Evolutionary conservation across 1,140 invertebrate species (phyloP), one percentile per base, ranked within the genome.

Genomic region (Bombus waltoni): DNA sequence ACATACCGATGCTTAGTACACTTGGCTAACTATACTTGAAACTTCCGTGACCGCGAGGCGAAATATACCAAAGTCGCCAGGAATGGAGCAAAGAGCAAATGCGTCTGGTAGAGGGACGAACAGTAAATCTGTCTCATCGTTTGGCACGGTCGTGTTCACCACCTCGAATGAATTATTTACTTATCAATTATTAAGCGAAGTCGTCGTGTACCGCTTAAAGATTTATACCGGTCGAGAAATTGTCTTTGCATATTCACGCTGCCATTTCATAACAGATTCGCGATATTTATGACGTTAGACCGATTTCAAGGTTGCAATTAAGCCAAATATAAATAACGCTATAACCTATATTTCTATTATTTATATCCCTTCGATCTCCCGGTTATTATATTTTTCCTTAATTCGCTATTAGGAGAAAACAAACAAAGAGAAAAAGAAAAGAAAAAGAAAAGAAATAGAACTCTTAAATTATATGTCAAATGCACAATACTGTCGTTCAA

Each of bases 41-140:
- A 42, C 84, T 85, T 85, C 79, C 84, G 84, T 85, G 84, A 89
- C 76, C 85, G 80, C 65, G 73, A 68, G 79, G 83, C 85, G 65
- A 89, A 89, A 89, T 89, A 89, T 83, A 87, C 66, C 85, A 83
- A 87, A 83, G 85, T 73, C 76, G 71, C 80, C 81, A 83, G 85
- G 88, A 89, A 87, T 89, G 88, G 88, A 87, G 80, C 87, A 74
- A 85, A 85, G 78, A 74, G 83, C 76, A 79, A 79, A 79, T 72
- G 76, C 83, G 84, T 81, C 71, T 59, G 79, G 78, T 75, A 44
- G 78, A 81, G 84, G n/a, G 28, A 77, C 86, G 74, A 81, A 71
- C 87, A 73, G 91, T 93, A 93, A 93, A 93, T 92, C 91, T 90
- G 91, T 92, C 91, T 88, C 86, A 86, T 91, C 85, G 91, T 92